phyloP scores from a whole-genome alignment of 2,113 vertebrate genomes.

The Collichthys lucidus region DNA sequence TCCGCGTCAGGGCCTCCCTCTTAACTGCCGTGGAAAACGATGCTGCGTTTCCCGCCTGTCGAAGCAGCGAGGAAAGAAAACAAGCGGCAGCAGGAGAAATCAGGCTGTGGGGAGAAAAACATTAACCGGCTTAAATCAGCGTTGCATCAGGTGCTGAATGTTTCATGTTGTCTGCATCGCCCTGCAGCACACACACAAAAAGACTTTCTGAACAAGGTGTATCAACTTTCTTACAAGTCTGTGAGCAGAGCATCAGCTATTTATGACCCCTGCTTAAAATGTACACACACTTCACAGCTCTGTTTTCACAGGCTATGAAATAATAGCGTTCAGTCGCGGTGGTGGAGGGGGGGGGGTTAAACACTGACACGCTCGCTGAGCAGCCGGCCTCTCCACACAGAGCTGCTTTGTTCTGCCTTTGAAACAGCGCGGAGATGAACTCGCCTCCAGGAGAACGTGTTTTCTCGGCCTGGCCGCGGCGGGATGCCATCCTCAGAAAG shows the following conservation, averaged over 20 bases:
- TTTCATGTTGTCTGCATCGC: constrained; percentile 35
- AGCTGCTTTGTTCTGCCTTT: constrained; percentile 64
- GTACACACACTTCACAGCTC: background rate
- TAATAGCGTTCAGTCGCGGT: constrained; percentile 14
- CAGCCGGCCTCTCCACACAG: constrained; percentile 28
- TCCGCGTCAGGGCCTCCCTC: constrained; percentile 37
- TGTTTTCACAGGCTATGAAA: constrained; percentile 59
- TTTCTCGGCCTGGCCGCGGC: constrained; percentile 50
- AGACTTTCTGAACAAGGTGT: constrained; percentile 27
- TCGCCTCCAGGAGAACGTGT: constrained; percentile 58
- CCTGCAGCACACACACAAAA: background rate
- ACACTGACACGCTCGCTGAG: constrained; percentile 28
- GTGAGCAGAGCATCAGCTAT: constrained; percentile 17
- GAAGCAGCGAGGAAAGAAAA: constrained; percentile 53
- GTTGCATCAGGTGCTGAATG: constrained; percentile 67
- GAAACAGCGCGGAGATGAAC: constrained; percentile 41
- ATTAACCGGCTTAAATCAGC: constrained; percentile 33
- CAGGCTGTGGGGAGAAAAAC: constrained; percentile 33
- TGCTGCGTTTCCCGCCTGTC: constrained; percentile 58
- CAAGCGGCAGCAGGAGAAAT: constrained; percentile 22
- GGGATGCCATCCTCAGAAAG: constrained; percentile 35
- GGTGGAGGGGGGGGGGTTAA: background rate
- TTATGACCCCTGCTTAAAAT: constrained; percentile 33
- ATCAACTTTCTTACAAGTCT: constrained; percentile 15
- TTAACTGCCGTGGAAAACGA: constrained; percentile 61